Base-by-base conservation (phyloP, 2,797 vertebrate genomes). In the Tokudaia muenninki region DNA sequence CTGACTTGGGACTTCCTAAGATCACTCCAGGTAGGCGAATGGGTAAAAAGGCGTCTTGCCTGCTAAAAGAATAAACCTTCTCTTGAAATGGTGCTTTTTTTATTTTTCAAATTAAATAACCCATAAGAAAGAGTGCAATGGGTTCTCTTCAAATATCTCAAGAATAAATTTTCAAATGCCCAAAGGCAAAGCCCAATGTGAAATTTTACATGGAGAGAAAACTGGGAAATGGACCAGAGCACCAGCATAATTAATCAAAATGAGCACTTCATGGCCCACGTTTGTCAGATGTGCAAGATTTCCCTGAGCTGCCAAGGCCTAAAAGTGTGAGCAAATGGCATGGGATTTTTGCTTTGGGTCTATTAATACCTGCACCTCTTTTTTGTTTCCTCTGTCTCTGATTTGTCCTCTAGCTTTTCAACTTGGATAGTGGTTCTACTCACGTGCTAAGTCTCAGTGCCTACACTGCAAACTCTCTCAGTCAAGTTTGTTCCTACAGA, bases 141-240 rank as follows among this genome's bases (percentile, higher is more conserved):
- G 47, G 37, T 7, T 94, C 26, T 94, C 37, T 52, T 90, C 47
- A 83, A 67, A 79, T 72, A 44, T 86, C 29, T 95, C 87, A 57
- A 61, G 65, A 70, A 88, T 11, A 75, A 87, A 87, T 88, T 94
- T n/a, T 34, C 21, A 7, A 41, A 79, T 1, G 4, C 26, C 37
- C 72, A 92, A 94, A 91, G 41, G 16, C 21, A 65, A 61, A 95
- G 6, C 21, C 34, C 65, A 59, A 0, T 95, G 17, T 90, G 79
- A 90, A 82, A 74, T 93, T 79, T 83, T 26, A 74, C n/a, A 9
- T 26, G 52, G 19, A 94, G 88, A 94, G 41, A 75, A 93, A 90
- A 57, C 12, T 63, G 11, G 59, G 12, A 72, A 90, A 37, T 91
- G 91, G 59, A 82, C n/a, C 52, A 89, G 78, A 26, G 17, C 16